Evolutionary conservation across 2,797 vertebrate genomes (phyloP).

Genomic region (Denticeps clupeoides): DNA sequence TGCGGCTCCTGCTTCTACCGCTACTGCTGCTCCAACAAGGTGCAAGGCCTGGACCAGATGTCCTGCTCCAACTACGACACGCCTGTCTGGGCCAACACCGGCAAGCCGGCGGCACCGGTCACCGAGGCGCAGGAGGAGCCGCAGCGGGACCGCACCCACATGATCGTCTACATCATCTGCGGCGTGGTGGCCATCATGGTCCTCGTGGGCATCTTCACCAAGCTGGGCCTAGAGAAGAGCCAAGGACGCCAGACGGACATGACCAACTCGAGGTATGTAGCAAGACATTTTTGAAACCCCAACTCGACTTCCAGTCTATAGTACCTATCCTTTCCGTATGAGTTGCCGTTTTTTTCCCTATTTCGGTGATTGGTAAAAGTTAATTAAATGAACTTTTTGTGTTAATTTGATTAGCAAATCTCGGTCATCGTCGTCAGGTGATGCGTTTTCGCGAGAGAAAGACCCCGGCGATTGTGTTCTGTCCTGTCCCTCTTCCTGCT

Average conservation of each 20-base stretch:
- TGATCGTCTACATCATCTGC: conserved; percentile 95
- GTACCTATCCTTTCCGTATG: too few relatives aligned
- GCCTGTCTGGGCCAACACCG: conserved; percentile 90
- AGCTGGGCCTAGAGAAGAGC: conserved; percentile 83
- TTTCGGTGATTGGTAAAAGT: too few relatives aligned
- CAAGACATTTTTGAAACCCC: too few relatives aligned
- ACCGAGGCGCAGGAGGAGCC: conserved; percentile 73
- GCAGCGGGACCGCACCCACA: conserved; percentile 82
- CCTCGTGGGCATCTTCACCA: conserved; percentile 87
- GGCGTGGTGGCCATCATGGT: conserved; percentile 93
- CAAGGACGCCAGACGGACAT: conserved; percentile 78
- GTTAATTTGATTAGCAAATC: too few relatives aligned
- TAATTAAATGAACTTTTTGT: too few relatives aligned
- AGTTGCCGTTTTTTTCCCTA: too few relatives aligned
- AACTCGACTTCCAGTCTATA: too few relatives aligned
- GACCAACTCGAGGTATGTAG: conserved; percentile 82
- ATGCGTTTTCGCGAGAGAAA: too few relatives aligned
- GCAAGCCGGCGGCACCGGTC: conserved; percentile 64
- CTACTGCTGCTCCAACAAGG: conserved; percentile 92
- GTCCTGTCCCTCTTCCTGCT: too few relatives aligned
- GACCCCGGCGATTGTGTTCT: too few relatives aligned
- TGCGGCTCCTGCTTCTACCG: conserved; percentile 95
- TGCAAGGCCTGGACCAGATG: conserved; percentile 84
- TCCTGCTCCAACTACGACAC: conserved; percentile 96
- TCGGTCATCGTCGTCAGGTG: too few relatives aligned